A percentile compares a stretch with the other conserved stretches of the same genome.
phyloP scores from a whole-genome alignment of 2,113 vertebrate species.

The Oceanodroma tethys region DNA sequence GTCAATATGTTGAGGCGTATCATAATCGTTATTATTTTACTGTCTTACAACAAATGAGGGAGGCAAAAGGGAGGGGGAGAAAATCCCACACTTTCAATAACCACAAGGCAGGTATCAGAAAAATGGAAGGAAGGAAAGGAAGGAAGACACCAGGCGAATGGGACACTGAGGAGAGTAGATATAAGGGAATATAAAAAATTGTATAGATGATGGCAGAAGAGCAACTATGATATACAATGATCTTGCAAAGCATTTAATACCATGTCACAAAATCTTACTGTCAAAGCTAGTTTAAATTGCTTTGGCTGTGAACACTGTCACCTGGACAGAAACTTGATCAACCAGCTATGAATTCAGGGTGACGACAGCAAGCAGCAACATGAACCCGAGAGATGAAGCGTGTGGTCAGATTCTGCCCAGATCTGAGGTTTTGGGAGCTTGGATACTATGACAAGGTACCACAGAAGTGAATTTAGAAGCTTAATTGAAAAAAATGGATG shows the following conservation, averaged over 20 bases:
- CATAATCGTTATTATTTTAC: not conserved
- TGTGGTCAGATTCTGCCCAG: not conserved
- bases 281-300: not conserved
- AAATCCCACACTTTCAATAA: not conserved
- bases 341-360: not conserved
- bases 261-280: not conserved
- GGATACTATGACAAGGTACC: not conserved
- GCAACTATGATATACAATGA: not conserved
- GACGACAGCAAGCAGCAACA: not conserved
- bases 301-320: not conserved
- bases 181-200: not conserved
- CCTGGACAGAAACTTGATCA: not conserved
- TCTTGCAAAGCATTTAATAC: not conserved
- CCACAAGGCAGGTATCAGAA: not conserved
- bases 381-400: rapidly evolving
- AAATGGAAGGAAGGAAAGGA: not conserved
- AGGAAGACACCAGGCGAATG: not conserved
- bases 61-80: not conserved
- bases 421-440: not conserved
- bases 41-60: not conserved
- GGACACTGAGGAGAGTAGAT: not conserved
- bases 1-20: not conserved
- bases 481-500: not conserved
- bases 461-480: not conserved
- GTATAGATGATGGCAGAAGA: not conserved